A percentile compares a stretch with the other conserved stretches of the same genome.
phyloP scores from a whole-genome alignment of 2,888 invertebrate species.

The Pandemis cinnamomeana region DNA sequence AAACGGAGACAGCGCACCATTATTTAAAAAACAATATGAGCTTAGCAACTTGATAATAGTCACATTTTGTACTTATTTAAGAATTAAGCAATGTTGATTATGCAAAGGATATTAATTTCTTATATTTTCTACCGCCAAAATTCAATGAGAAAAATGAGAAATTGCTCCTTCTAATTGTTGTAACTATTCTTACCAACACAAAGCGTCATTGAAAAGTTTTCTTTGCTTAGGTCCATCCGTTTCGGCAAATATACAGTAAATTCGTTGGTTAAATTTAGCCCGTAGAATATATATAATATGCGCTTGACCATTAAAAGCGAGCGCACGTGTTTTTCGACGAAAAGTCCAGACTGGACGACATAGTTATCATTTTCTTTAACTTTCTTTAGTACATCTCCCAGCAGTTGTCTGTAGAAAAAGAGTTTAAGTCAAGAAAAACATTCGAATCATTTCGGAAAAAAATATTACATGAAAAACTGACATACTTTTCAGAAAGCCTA shows the following conservation, averaged over 20 bases:
- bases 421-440: neutral
- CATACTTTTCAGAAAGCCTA: too few species aligned
- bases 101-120: too few species aligned
- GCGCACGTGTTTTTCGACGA: slow-evolving; percentile 52
- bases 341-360: slow-evolving; percentile 47
- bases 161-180: too few species aligned
- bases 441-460: neutral
- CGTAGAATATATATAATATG: slow-evolving; percentile 62
- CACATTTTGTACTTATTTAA: too few species aligned
- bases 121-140: too few species aligned
- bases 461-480: too few species aligned
- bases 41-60: neutral
- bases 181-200: slow-evolving; percentile 65
- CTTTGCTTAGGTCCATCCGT: slow-evolving; percentile 55
- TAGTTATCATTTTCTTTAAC: slow-evolving; percentile 56
- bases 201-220: slow-evolving; percentile 62
- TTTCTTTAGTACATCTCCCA: slow-evolving; percentile 52
- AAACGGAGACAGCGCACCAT: neutral
- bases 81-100: too few species aligned
- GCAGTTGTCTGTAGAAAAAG: slow-evolving; percentile 51
- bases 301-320: slow-evolving; percentile 52
- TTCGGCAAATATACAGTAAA: slow-evolving; percentile 62
- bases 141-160: too few species aligned
- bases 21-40: neutral
- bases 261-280: slow-evolving; percentile 53